phyloP scores from a whole-genome alignment of 1,140 invertebrate species.

The Heliconius melpomene region DNA sequence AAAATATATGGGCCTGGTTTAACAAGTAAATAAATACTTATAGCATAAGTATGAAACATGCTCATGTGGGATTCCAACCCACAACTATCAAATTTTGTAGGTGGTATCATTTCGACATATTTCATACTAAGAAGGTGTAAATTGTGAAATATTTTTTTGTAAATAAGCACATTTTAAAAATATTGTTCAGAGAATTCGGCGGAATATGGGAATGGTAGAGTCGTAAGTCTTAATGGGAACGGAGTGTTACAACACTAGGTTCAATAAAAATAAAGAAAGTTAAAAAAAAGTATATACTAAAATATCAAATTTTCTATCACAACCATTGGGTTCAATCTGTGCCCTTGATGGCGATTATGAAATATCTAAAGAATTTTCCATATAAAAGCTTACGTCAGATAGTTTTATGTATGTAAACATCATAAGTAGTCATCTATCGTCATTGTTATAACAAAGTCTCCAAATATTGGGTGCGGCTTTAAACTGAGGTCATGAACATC shows the following conservation, averaged over 20 bases:
- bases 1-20: neutral
- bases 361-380: neutral
- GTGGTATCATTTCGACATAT: neutral
- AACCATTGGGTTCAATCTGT: too few species aligned
- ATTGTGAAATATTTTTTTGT: neutral
- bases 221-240: too few species aligned
- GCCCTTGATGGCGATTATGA: neutral
- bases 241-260: too few species aligned
- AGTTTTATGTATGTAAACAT: neutral
- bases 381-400: neutral
- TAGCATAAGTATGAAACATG: neutral
- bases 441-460: neutral
- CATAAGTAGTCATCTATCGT: constrained; percentile 2
- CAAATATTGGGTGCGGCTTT: neutral
- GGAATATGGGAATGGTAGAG: too few species aligned
- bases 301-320: too few species aligned
- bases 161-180: too few species aligned
- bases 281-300: too few species aligned
- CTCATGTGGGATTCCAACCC: neutral
- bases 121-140: neutral
- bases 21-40: neutral
- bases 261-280: too few species aligned
- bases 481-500: neutral
- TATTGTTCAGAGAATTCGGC: too few species aligned
- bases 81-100: neutral